phyloP scores from a whole-genome alignment of 2,113 vertebrate genomes.

The Cnemophilus loriae region DNA sequence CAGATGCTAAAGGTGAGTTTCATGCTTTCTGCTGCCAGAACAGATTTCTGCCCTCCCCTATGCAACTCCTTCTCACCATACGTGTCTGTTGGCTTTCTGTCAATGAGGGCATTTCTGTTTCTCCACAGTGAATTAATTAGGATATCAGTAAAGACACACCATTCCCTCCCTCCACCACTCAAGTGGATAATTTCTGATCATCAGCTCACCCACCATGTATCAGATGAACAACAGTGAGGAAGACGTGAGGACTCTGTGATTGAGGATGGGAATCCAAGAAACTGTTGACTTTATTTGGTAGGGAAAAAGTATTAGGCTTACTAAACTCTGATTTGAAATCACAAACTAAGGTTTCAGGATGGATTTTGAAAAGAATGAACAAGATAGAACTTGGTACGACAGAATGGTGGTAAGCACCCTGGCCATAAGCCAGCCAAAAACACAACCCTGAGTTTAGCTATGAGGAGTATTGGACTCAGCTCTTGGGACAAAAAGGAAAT shows the following conservation, averaged over 20 bases:
- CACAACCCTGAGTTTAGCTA: background rate
- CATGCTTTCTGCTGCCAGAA: background rate
- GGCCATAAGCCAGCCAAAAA: background rate
- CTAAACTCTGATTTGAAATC: background rate
- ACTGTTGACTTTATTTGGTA: background rate
- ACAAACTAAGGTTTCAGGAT: background rate
- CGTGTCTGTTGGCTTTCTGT: background rate
- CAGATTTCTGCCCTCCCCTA: background rate
- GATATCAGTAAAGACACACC: background rate
- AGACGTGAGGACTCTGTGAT: background rate
- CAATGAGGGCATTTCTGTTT: background rate
- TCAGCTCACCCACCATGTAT: background rate
- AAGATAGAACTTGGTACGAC: background rate
- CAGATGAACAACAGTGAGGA: background rate
- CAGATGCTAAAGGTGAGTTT: background rate
- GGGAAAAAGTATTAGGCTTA: background rate
- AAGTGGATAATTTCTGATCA: background rate
- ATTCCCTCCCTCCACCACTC: background rate
- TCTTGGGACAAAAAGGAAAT: background rate
- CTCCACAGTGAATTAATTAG: background rate
- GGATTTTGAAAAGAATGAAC: background rate
- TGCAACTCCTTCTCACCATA: background rate
- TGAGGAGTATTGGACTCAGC: background rate
- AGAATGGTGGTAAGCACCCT: background rate
- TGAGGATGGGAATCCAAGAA: background rate